A percentile compares a stretch with the other conserved stretches of the same genome.
These are phyloP conservation scores for Drosophila prolongata DNA, from an alignment of 2,888 invertebrate species.

Conservation along the genomic window DNA sequence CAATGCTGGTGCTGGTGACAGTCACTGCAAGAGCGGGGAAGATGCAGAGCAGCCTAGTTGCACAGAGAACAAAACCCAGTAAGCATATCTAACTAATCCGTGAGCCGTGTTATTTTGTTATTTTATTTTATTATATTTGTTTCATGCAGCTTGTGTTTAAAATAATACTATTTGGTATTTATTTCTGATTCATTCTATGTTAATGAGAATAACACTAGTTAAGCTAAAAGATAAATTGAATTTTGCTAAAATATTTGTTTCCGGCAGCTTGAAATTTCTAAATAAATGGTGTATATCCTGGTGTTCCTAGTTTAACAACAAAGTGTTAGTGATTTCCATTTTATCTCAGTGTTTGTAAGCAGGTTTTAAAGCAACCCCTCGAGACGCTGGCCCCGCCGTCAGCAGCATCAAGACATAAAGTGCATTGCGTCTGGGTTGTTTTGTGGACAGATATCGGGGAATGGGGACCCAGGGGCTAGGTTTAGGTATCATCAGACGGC, in stretches of 20 bases:
- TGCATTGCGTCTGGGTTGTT: slow-evolving; percentile 70
- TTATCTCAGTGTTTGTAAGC: slow-evolving; percentile 10
- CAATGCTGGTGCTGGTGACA: slow-evolving; percentile 50
- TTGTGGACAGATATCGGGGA: slow-evolving; percentile 49
- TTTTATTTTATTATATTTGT: no score
- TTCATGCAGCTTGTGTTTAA: no score
- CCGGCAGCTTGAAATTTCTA: no score
- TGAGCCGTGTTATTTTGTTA: no score
- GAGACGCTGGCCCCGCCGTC: slow-evolving; percentile 60
- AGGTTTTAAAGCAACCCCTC: slow-evolving; percentile 29
- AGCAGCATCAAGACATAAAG: slow-evolving; percentile 67
- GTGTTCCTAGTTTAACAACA: no score
- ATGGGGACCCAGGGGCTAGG: slow-evolving; percentile 16
- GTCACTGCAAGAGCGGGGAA: slow-evolving; percentile 48
- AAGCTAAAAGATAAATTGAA: no score
- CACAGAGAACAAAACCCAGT: slow-evolving; percentile 4
- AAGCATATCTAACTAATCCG: background rate
- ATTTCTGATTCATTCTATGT: no score
- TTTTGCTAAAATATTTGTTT: no score
- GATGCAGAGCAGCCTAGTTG: slow-evolving; percentile 20
- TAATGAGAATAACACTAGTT: no score
- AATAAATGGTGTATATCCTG: no score
- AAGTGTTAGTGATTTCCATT: background rate
- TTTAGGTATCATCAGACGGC: slow-evolving; percentile 43
- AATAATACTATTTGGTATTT: no score